Evolutionary conservation across 2,888 invertebrate genomes (phyloP).

Genomic region (Tinea pellionella): DNA sequence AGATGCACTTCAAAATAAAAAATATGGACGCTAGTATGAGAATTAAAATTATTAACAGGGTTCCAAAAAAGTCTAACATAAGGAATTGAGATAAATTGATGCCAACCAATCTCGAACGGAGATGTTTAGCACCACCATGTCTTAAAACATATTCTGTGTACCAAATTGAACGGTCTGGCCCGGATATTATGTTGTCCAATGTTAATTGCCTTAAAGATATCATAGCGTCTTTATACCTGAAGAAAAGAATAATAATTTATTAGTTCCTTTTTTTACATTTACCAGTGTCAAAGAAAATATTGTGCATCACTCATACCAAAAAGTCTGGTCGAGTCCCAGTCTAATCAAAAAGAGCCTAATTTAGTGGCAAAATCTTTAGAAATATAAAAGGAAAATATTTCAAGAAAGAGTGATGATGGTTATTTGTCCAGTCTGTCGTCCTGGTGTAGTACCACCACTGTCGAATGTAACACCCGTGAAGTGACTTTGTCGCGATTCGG

Average conservation of each 20-base stretch:
- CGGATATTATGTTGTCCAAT: constrained; percentile 41
- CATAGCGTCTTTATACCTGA: constrained; percentile 46
- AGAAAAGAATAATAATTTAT: constrained; percentile 20
- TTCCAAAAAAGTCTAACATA: constrained; percentile 39
- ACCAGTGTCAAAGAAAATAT: too few species aligned
- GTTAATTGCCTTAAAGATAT: constrained; percentile 31
- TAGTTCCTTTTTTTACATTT: not conserved
- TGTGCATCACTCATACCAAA: too few species aligned
- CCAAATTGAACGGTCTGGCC: constrained; percentile 58
- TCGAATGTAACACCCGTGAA: too few species aligned
- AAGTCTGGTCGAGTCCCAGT: too few species aligned
- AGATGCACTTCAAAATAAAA: not conserved
- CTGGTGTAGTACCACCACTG: too few species aligned
- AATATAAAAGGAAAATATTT: too few species aligned
- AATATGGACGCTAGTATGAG: not conserved
- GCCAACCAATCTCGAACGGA: constrained; percentile 50
- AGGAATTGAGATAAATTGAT: constrained; percentile 44
- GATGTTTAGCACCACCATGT: constrained; percentile 48
- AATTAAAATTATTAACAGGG: constrained; percentile 20
- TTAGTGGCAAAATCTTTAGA: too few species aligned
- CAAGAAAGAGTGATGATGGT: too few species aligned
- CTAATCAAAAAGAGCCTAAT: too few species aligned
- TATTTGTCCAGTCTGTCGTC: too few species aligned
- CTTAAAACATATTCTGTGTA: constrained; percentile 67
- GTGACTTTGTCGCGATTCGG: too few species aligned